A percentile compares a stretch with the other conserved stretches of the same genome.
phyloP scores from a whole-genome alignment of 92 coral and sea anemone species.

The Siderastrea siderea region DNA sequence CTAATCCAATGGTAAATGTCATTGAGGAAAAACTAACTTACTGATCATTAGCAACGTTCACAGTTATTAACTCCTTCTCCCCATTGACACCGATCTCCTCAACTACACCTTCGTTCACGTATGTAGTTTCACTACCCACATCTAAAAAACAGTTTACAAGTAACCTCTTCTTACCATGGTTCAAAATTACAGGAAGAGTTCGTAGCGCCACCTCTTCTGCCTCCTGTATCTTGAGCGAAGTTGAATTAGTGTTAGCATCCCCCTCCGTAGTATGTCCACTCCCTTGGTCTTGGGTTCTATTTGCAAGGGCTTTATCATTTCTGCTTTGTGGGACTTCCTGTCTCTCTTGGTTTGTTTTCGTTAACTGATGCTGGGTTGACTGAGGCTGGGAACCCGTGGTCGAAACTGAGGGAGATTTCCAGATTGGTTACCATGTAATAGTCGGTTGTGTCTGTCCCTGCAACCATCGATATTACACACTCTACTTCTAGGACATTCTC shows the following conservation, averaged over 20 bases:
- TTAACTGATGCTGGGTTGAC: conserved; percentile 14
- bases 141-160: background rate
- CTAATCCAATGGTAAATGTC: too few relatives aligned
- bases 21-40: too few relatives aligned
- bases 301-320: background rate
- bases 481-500: too few relatives aligned
- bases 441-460: conserved; percentile 35
- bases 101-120: too few relatives aligned
- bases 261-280: conserved; percentile 27
- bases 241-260: conserved; percentile 35
- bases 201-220: conserved; percentile 55
- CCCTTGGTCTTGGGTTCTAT: conserved; percentile 6
- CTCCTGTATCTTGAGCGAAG: conserved; percentile 32
- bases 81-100: too few relatives aligned
- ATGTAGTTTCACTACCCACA: too few relatives aligned
- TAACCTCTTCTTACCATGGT: conserved; percentile 49
- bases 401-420: conserved; percentile 7
- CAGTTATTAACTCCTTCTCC: too few relatives aligned
- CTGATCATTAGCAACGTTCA: too few relatives aligned
- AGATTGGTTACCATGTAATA: conserved; percentile 39
- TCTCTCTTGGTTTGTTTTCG: conserved; percentile 4
- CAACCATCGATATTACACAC: conserved; percentile 33
- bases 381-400: conserved; percentile 21
- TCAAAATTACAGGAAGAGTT: conserved; percentile 63
- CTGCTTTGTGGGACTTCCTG: background rate